Evolutionary conservation across 2,113 vertebrate species (phyloP).

Genomic region (Pelobates fuscus): DNA sequence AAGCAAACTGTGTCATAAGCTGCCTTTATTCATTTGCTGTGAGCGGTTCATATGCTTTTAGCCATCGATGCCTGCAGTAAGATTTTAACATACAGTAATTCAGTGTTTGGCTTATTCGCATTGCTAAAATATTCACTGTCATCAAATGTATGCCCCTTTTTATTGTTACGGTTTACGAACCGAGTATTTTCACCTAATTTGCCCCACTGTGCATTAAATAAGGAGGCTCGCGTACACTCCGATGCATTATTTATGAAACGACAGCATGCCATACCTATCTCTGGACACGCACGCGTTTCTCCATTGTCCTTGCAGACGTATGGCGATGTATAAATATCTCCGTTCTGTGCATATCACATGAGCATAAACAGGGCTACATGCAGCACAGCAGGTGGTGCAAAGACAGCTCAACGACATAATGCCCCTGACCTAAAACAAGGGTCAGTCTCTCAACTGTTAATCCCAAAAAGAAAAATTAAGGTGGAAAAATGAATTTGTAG

Average conservation of each 20-base stretch:
- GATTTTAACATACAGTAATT: neutral
- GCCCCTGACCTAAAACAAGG: neutral
- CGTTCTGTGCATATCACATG: neutral
- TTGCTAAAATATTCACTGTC: neutral
- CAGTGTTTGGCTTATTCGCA: neutral
- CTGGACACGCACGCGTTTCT: neutral
- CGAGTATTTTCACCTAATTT: slow-evolving; percentile 10
- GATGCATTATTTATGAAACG: slow-evolving; percentile 14
- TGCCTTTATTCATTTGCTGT: slow-evolving; percentile 8
- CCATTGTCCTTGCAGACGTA: slow-evolving; percentile 13
- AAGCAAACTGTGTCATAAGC: neutral
- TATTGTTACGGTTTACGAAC: neutral
- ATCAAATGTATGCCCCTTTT: neutral
- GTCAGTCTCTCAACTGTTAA: too few relatives aligned
- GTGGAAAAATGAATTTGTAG: too few relatives aligned
- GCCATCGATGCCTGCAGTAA: neutral
- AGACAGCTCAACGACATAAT: neutral
- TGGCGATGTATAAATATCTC: neutral
- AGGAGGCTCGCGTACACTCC: slow-evolving; percentile 12
- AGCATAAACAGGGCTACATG: slow-evolving; percentile 11
- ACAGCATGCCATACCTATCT: neutral
- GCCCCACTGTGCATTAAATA: slow-evolving; percentile 13
- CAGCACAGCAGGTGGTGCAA: slow-evolving; percentile 20
- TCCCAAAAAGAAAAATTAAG: too few relatives aligned
- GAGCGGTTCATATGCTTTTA: neutral